phyloP scores from a whole-genome alignment of 1,140 invertebrate genomes.

The Cepaea nemoralis region DNA sequence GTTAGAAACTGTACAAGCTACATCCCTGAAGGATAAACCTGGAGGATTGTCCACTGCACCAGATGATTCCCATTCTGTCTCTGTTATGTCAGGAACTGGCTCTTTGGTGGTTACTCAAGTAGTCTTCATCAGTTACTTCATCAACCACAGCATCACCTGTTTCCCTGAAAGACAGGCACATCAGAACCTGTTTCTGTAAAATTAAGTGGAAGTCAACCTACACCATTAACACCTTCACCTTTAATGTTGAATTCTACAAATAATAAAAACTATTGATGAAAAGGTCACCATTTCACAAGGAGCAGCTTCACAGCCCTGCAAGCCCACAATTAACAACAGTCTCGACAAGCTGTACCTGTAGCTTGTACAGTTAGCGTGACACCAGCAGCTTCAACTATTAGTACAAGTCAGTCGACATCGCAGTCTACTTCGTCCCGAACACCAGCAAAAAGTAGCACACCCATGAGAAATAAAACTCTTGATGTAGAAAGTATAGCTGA shows the following conservation, averaged over 20 bases:
- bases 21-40: too few relatives aligned
- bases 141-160: background rate
- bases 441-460: background rate
- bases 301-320: background rate
- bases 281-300: background rate
- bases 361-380: background rate
- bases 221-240: background rate
- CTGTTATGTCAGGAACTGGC: too few relatives aligned
- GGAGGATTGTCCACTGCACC: too few relatives aligned
- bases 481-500: background rate
- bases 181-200: background rate
- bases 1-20: too few relatives aligned
- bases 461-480: background rate
- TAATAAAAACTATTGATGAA: background rate
- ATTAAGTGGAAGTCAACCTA: background rate
- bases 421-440: background rate
- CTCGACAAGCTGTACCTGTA: background rate
- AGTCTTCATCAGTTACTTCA: too few relatives aligned
- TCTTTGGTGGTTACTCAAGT: too few relatives aligned
- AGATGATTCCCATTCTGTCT: too few relatives aligned
- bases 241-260: background rate
- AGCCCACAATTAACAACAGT: background rate
- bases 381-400: too few relatives aligned
- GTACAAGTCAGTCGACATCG: background rate
- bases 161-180: background rate